Evolutionary conservation across 2,113 vertebrate genomes (phyloP), one percentile per base, ranked within the genome.

Genomic region (Triplophysa dalaica): DNA sequence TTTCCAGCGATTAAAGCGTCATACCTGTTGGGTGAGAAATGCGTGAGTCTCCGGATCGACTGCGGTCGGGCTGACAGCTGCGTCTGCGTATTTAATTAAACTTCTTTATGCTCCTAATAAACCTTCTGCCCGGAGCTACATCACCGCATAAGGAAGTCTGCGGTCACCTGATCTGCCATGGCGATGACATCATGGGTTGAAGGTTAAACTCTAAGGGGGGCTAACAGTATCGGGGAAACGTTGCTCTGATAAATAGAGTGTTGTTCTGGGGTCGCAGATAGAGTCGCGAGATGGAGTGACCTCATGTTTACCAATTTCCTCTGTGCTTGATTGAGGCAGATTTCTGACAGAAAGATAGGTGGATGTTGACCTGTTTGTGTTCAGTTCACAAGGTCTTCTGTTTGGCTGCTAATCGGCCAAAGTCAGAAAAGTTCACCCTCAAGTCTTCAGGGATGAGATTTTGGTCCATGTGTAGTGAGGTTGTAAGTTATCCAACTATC

Each of bases 151-250:
- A 85, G 84, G 75, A 84, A 69, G 66, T 82, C 69, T 78, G 13
- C 83, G 79, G 79, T 73, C 84, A 79, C 78, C 81, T 75, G 81
- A 82, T 75, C 82, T 82, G 82, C 75, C 8, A 10, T 10, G 7
- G 80, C 26, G 77, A 86, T 90, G 89, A 91, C 85, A 89, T 89
- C 90, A 91, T 56, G 81, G 89, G 89, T 89, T 81, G 85, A 77
- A 87, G 79, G 87, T 91, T 85, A 89, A 86, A 81, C 60, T 56
- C 62, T 76, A 85, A 91, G 72, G 83, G 64, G 81, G 16, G 66
- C 24, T 21, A 12, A n/a, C 68, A 54, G 67, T 19, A 50, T 13
- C 8, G 7, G 12, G 17, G 38, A 67, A 86, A 73, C 81, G 77
- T 74, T 17, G 87, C 85, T 52, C 33, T 38, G 33, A 38, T 8